Evolutionary conservation across 2,113 vertebrate species (phyloP).

Genomic region (Macquaria ambigua): DNA sequence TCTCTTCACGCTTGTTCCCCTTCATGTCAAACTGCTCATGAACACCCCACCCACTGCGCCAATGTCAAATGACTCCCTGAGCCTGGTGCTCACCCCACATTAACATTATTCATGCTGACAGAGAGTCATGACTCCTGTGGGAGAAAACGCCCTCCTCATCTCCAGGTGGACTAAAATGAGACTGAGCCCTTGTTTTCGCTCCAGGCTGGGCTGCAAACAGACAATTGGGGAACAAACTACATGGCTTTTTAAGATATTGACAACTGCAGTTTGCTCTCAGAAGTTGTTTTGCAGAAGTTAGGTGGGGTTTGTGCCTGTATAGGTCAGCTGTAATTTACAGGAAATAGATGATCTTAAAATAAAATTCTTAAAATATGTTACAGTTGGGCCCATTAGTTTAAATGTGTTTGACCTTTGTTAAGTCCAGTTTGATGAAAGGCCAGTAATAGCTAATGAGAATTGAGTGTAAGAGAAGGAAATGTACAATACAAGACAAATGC

Average conservation of each 20-base stretch:
- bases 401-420: neutral
- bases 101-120: conserved; percentile 59
- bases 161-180: conserved; percentile 35
- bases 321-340: neutral
- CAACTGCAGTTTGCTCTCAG: neutral
- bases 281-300: neutral
- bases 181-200: neutral
- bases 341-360: neutral
- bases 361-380: neutral
- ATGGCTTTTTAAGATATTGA: neutral
- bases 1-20: conserved; percentile 45
- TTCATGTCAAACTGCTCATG: conserved; percentile 42
- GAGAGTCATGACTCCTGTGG: conserved; percentile 27
- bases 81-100: conserved; percentile 24
- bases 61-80: conserved; percentile 57
- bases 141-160: conserved; percentile 22
- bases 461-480: neutral
- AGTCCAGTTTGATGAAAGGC: neutral
- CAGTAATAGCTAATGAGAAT: neutral
- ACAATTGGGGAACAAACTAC: neutral
- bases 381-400: neutral
- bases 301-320: neutral
- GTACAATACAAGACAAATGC: neutral
- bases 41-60: conserved; percentile 52
- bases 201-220: neutral